Evolutionary conservation across 1,140 invertebrate genomes (phyloP), one percentile per base, ranked within the genome.

Genomic region (Drosophila ohnishii): DNA sequence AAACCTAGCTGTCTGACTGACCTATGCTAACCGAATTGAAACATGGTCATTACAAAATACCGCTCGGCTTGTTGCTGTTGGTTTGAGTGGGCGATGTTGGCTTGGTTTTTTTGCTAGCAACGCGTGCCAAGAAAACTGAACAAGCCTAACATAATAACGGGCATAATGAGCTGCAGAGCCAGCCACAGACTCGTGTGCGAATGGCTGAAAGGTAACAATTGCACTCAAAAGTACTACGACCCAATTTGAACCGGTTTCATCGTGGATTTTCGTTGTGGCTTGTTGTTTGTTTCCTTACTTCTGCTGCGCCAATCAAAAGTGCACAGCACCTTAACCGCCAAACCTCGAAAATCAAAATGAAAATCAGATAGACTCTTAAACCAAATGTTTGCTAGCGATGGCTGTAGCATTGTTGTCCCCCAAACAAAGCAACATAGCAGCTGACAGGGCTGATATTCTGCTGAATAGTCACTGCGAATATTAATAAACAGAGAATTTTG

Each of bases 201-300:
- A 45, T 65, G 48, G 8, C 44, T 62, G 50, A 78, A 87, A 88
- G 84, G 80, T 89, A 88, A 88, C 84, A 84, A 88, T 88, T 88
- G 84, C 84, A 88, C 84, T 88, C 85, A 88, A 89, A 84, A 80
- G 84, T 88, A 88, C 84, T 88, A 88, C 84, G 84, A 88, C 84
- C 84, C 85, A 88, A 84, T 84, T 88, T 80, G 69, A 88, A 88
- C 84, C 84, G 84, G 84, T 88, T 88, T 78, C 59, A 39, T 65
- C 60, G 70, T 72, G 51, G 70, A 63, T 81, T 62, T 65, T 56
- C 35, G 42, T 72, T 48, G 51, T 19, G 42, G 34, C 71, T 71
- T 58, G 40, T 61, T 62, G 19, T 63, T 58, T 62, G 45, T 60
- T 58, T 72, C 42, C 62, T 72, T 51, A 13, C 34, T 59, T 78